Percentiles rank a stretch among this genome's conserved stretches.
phyloP scores from a whole-genome alignment of 53 echinoderm and acorn worm genomes.

The Astropecten irregularis region DNA sequence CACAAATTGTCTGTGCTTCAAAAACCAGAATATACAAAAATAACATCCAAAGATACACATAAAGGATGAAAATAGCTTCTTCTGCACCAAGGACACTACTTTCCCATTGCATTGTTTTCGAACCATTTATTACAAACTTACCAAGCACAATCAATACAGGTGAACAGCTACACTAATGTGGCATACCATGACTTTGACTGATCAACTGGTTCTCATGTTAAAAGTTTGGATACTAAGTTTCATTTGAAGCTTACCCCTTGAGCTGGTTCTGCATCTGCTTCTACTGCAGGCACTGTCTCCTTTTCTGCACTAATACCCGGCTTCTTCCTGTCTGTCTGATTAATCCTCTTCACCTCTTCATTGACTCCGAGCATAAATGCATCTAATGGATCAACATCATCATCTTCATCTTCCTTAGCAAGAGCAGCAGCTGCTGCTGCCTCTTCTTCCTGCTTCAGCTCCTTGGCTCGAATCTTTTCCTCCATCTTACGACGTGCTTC shows the following conservation, averaged over 20 bases:
- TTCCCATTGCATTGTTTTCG: too few species aligned
- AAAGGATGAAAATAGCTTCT: too few species aligned
- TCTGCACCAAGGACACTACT: too few species aligned
- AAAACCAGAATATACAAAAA: too few species aligned
- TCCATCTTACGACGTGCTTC: constrained; percentile 27
- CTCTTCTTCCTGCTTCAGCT: constrained; percentile 55
- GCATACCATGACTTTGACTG: too few species aligned
- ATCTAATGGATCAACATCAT: constrained; percentile 89
- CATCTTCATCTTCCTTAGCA: constrained; percentile 63
- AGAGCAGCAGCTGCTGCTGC: constrained; percentile 46
- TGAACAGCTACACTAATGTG: too few species aligned
- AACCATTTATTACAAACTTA: too few species aligned
- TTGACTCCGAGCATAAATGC: constrained; percentile 94
- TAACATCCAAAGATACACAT: too few species aligned
- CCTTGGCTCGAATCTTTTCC: constrained; percentile 47
- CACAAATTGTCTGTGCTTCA: too few species aligned
- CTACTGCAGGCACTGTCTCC: neutral
- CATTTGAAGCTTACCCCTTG: neutral
- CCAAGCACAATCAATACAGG: too few species aligned
- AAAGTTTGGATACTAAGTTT: too few species aligned
- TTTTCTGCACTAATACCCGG: constrained; percentile 4
- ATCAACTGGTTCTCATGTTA: too few species aligned
- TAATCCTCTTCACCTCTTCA: constrained; percentile 89
- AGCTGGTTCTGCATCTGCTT: constrained; percentile 5
- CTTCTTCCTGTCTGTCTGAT: constrained; percentile 69